These are phyloP conservation scores for Luehdorfia chinensis DNA, from an alignment of 1,140 invertebrate species.

Conservation along the genomic window DNA sequence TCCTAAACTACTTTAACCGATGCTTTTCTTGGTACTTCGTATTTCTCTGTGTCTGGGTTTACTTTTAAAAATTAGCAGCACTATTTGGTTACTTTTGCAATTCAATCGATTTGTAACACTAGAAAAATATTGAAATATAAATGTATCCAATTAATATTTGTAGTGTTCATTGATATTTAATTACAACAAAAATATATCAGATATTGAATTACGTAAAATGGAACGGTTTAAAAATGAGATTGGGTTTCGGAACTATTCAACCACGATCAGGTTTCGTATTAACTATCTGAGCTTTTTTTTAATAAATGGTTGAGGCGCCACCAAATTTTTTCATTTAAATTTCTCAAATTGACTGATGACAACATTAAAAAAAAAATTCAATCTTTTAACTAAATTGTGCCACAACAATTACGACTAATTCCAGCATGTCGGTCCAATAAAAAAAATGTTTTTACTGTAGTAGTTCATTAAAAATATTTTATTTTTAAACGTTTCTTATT, in stretches of 20 bases:
- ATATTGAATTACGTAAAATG: constrained; percentile 27
- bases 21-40: constrained; percentile 22
- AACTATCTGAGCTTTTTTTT: constrained; percentile 41
- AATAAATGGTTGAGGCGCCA: constrained; percentile 34
- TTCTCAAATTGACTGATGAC: not conserved
- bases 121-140: too few relatives aligned
- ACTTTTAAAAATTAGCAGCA: not conserved
- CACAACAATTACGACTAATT: constrained; percentile 9
- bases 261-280: constrained; percentile 41
- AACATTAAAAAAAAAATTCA: not conserved
- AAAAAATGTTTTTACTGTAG: constrained; percentile 5
- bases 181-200: not conserved
- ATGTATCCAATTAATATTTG: too few relatives aligned
- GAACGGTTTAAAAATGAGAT: constrained; percentile 38
- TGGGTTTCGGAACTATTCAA: constrained; percentile 46
- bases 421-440: not conserved
- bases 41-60: constrained; percentile 20
- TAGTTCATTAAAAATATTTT: constrained; percentile 8
- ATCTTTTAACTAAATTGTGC: constrained; percentile 10
- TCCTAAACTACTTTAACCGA: constrained; percentile 29
- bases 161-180: too few relatives aligned
- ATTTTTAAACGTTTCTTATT: too few relatives aligned
- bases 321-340: constrained; percentile 26
- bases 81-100: too few relatives aligned
- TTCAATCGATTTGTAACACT: too few relatives aligned